Evolutionary conservation across 2,888 invertebrate genomes (phyloP).

Genomic region (Lordiphosa andalusiaca): DNA sequence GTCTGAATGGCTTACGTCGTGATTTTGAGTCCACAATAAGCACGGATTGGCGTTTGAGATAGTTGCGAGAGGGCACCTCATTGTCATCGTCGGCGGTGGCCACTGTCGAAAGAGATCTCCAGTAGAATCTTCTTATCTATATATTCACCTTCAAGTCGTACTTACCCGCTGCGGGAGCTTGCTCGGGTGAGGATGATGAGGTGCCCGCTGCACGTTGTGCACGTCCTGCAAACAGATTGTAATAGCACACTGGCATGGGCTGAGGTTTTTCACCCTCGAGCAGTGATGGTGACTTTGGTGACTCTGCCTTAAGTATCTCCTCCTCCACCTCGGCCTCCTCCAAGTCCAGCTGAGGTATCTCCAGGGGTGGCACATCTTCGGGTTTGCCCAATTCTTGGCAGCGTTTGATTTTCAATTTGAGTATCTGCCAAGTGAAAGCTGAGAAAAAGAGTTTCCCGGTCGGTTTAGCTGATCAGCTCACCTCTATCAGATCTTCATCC

Average conservation of each 20-base stretch:
- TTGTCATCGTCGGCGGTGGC: constrained; percentile 89
- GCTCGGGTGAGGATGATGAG: constrained; percentile 79
- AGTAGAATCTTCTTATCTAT: neutral
- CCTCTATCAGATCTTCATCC: constrained; percentile 77
- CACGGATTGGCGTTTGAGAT: constrained; percentile 90
- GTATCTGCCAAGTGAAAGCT: constrained; percentile 57
- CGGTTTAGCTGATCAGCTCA: constrained; percentile 18
- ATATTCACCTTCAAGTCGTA: neutral
- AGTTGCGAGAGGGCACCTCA: constrained; percentile 89
- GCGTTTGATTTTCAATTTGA: constrained; percentile 76
- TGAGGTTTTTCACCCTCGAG: constrained; percentile 77
- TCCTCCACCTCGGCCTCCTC: constrained; percentile 71
- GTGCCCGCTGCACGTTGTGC: constrained; percentile 78
- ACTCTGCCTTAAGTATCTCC: constrained; percentile 59
- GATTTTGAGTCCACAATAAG: constrained; percentile 91
- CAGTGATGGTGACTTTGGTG: constrained; percentile 65
- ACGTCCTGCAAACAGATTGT: constrained; percentile 78
- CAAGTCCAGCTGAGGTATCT: constrained; percentile 65
- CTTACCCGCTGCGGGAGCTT: constrained; percentile 77
- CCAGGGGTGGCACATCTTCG: constrained; percentile 51
- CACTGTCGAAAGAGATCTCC: constrained; percentile 52
- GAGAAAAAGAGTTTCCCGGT: neutral
- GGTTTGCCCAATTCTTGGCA: constrained; percentile 71
- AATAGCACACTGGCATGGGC: constrained; percentile 80
- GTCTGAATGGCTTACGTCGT: constrained; percentile 86